phyloP scores from a whole-genome alignment of 2,113 vertebrate genomes.

The Alosa alosa region DNA sequence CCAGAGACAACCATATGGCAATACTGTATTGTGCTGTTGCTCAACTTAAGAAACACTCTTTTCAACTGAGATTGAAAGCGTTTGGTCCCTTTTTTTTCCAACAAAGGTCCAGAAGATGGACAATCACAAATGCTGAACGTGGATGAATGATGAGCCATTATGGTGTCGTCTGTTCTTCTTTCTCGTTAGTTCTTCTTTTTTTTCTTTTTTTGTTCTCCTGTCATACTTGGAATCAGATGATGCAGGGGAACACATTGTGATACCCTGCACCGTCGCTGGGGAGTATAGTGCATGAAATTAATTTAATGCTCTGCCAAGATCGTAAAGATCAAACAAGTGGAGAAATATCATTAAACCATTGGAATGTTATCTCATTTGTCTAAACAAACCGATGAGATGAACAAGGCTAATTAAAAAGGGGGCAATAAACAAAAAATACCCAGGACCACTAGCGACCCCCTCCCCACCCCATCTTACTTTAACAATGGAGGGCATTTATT shows the following conservation, averaged over 20 bases:
- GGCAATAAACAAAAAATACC: constrained; percentile 85
- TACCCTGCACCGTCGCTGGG: constrained; percentile 51
- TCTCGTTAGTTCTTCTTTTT: constrained; percentile 25
- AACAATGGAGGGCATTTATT: constrained; percentile 93
- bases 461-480: constrained; percentile 35
- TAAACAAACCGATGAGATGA: constrained; percentile 96
- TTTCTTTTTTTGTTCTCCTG: not conserved
- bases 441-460: constrained; percentile 38
- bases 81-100: constrained; percentile 66
- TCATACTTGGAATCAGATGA: constrained; percentile 60
- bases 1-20: constrained; percentile 60
- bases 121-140: constrained; percentile 52
- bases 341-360: constrained; percentile 90
- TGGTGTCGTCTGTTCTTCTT: constrained; percentile 52
- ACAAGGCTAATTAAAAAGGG: constrained; percentile 95
- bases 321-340: constrained; percentile 96
- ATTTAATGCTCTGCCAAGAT: constrained; percentile 89
- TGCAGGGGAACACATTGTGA: constrained; percentile 50
- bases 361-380: constrained; percentile 94
- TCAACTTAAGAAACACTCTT: constrained; percentile 57
- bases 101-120: constrained; percentile 57
- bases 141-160: constrained; percentile 60
- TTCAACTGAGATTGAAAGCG: constrained; percentile 57
- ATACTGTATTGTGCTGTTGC: constrained; percentile 51
- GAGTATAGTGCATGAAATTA: constrained; percentile 85